Percentiles rank a stretch among this genome's conserved stretches.
Conservation (phyloP, 2,888 invertebrate genomes). For the Caenorhabditis sulstoni region DNA sequence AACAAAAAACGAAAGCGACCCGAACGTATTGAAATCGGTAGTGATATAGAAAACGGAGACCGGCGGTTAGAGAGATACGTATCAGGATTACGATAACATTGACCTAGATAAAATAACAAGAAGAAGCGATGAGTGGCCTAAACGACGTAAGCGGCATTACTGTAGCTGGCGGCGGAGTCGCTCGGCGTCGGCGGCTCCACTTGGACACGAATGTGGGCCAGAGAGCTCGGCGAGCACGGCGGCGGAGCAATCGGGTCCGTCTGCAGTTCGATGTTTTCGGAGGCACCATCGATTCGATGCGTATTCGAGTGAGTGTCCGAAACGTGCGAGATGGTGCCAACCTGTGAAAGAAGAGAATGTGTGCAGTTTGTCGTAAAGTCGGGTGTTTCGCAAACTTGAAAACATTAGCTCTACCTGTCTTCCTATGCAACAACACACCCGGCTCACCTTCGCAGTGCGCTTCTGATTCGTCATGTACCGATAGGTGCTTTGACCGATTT, state of each 20-base stretch:
- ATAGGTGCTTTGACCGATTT: conserved; percentile 62
- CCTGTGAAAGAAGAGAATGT: conserved; percentile 12
- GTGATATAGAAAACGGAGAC: too few species aligned
- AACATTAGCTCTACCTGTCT: background rate
- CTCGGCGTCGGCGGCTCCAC: conserved; percentile 33
- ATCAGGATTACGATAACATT: background rate
- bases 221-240: background rate
- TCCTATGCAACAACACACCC: background rate
- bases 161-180: conserved; percentile 22
- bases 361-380: too few species aligned
- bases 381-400: background rate
- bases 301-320: conserved; percentile 34
- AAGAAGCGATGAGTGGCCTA: background rate
- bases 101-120: background rate
- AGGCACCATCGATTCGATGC: conserved; percentile 6
- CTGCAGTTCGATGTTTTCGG: background rate
- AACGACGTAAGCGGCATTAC: conserved; percentile 27
- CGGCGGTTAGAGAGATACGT: too few species aligned
- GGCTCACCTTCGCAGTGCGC: conserved; percentile 28
- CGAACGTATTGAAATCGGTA: too few species aligned
- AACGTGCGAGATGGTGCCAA: conserved; percentile 29
- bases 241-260: background rate
- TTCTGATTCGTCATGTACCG: conserved; percentile 54
- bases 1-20: too few species aligned
- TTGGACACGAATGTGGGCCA: background rate